These are phyloP conservation scores for Liposcelis brunnea DNA, from an alignment of 2,888 invertebrate species.

Conservation along the genomic window DNA sequence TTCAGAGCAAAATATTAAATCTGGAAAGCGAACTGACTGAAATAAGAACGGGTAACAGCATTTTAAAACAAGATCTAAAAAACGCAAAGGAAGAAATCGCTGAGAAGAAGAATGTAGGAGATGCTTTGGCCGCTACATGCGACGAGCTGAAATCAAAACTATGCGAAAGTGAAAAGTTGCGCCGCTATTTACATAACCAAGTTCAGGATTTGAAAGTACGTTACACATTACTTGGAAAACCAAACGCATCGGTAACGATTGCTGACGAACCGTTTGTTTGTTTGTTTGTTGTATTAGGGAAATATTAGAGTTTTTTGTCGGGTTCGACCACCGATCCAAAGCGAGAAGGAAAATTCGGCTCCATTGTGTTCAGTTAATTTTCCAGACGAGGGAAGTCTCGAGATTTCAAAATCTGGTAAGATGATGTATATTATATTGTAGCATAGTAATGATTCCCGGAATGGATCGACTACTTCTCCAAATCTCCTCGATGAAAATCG, in stretches of 20 bases:
- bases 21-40: too few relatives aligned
- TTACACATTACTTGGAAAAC: too few relatives aligned
- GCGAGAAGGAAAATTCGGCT: conserved; percentile 33
- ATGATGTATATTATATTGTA: background rate
- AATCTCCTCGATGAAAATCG: too few relatives aligned
- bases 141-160: background rate
- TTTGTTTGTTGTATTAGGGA: conserved; percentile 41
- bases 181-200: background rate
- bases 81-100: too few relatives aligned
- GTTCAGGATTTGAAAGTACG: conserved; percentile 4
- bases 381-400: conserved; percentile 40
- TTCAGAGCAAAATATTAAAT: too few relatives aligned
- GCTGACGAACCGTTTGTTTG: too few relatives aligned
- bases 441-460: too few relatives aligned
- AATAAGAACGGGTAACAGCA: too few relatives aligned
- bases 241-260: too few relatives aligned
- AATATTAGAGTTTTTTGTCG: conserved; percentile 68
- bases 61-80: too few relatives aligned
- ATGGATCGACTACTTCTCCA: too few relatives aligned
- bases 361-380: conserved; percentile 35
- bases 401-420: conserved; percentile 33
- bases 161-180: conserved; percentile 4
- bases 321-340: conserved; percentile 47
- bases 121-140: background rate
- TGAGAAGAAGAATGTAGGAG: too few relatives aligned